Evolutionary conservation across 2,888 invertebrate species (phyloP), one percentile per base, ranked within the genome.

Genomic region (Agriopis leucophaearia): DNA sequence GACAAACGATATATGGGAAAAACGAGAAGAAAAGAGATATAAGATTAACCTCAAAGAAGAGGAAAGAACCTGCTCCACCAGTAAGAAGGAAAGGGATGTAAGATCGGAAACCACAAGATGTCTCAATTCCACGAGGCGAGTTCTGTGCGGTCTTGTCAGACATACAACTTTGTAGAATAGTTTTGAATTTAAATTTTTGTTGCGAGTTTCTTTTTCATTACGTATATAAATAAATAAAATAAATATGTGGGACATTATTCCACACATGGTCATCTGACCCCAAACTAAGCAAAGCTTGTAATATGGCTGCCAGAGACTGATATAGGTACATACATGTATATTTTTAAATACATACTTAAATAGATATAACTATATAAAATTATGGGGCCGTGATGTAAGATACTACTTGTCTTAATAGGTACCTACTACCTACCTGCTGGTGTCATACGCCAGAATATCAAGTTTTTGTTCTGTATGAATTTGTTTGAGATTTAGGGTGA

Each of bases 41-140:
- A 82, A 79, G 72, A 84, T 85, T 83, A 87, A 88, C 86, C 84
- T 84, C 83, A 85, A 84, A 86, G 92, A 93, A 86, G 86, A 88
- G 91, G 91, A 92, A 87, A 84, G 91, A 85, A 81, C 80, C 79
- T 74, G 79, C 77, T 78, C 74, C 74, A 81, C 77, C 74, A 69
- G 70, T 77, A 76, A 76, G 92, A 78, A 76, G 78, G 86, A 94
- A 87, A 88, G 88, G 83, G 94, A 94, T 82, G 84, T 76, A 80
- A 80, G 87, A 92, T 93, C 92, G 92, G 92, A 94, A 94, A 94
- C 94, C 92, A 93, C 94, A 93, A 92, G 93, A 94, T 93, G 92
- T 94, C 94, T 94, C 91, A 94, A 94, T 94, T 93, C 94, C 91
- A 90, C 88, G 89, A 91, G 89, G 86, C 88, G 81, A 91, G 88